Evolutionary conservation across 2,888 invertebrate genomes (phyloP), one percentile per base, ranked within the genome.

Genomic region (Halictus ligatus): DNA sequence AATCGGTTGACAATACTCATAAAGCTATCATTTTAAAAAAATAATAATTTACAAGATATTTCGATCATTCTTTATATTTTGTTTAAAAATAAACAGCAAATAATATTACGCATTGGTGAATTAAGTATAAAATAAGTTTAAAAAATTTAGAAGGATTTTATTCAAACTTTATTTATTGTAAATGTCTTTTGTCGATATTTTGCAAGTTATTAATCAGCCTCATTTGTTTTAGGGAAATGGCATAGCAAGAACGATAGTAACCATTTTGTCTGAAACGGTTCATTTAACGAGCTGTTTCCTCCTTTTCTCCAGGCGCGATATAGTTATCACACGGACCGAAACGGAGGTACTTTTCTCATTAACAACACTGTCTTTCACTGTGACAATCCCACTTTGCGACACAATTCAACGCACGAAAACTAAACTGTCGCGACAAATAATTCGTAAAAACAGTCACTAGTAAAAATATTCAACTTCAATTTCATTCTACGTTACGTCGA

Each of bases 241-340:
- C 8, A 50, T 58, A 35, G 50, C 72, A 21, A 21, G 54, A 54
- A 58, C 35, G n/a, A 35, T 15, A 67, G 67, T 3, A 46, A 12
- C 67, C 40, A 46, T 29, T 77, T 35, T 77, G 48, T 21, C 77
- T 48, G 43, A 50, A 25, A 67, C 29, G 6, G 35, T 29, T 69
- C 48, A 82, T 83, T 71, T 58, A 80, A 83, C 72, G n/a, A 83
- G 79, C 43, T 40, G 29, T 67, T 76, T 85, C 79, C 85, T 81
- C 64, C 69, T 48, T 69, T 75, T 75, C 78, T 77, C 35, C 72
- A 72, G 77, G 76, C 58, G n/a, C 73, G 75, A 78, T 69, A 73
- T 67, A 71, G 40, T 80, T 75, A 80, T 6, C 58, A 64, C 60
- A 64, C 25, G 50, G 67, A 46, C 71, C 60, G 64, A 80, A 50